These are phyloP conservation scores for Tenthredo notha DNA, from an alignment of 2,888 invertebrate genomes.

Conservation along the genomic window DNA sequence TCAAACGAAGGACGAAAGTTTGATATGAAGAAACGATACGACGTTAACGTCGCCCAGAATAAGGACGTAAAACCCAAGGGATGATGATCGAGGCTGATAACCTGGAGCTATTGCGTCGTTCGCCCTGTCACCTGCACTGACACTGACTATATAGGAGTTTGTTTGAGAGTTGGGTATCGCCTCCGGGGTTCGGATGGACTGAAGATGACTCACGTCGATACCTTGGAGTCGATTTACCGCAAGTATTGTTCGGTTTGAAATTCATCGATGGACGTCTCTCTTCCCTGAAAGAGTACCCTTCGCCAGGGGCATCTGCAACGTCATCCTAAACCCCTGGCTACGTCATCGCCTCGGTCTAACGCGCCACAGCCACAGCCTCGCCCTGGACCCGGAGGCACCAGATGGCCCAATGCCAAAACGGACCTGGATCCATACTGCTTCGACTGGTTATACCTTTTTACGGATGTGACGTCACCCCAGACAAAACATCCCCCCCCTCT, in stretches of 20 bases:
- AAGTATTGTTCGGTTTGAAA: neutral
- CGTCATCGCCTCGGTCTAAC: conserved; percentile 19
- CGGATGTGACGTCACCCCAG: conserved; percentile 14
- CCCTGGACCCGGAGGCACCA: conserved; percentile 26
- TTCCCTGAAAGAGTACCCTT: neutral
- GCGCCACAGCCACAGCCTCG: conserved; percentile 14
- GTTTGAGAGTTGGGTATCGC: neutral
- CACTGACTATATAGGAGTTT: conserved; percentile 6
- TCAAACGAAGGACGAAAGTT: neutral
- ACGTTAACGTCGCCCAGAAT: neutral
- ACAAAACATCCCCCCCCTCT: neutral
- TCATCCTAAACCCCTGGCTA: conserved; percentile 17
- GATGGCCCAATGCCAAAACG: conserved; percentile 49
- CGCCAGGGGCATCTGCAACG: neutral
- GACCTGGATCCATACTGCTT: conserved; percentile 41
- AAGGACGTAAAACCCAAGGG: neutral
- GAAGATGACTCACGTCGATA: neutral
- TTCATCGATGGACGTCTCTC: neutral
- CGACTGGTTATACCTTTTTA: conserved; percentile 6
- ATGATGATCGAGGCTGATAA: conserved; percentile 7
- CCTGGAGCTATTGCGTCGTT: conserved; percentile 13
- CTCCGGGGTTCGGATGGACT: neutral
- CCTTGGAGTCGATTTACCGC: neutral
- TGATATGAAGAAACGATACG: neutral
- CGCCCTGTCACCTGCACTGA: conserved; percentile 16